Evolutionary conservation across 2,797 vertebrate genomes (phyloP).

Genomic region (Macroramphosus scolopax): DNA sequence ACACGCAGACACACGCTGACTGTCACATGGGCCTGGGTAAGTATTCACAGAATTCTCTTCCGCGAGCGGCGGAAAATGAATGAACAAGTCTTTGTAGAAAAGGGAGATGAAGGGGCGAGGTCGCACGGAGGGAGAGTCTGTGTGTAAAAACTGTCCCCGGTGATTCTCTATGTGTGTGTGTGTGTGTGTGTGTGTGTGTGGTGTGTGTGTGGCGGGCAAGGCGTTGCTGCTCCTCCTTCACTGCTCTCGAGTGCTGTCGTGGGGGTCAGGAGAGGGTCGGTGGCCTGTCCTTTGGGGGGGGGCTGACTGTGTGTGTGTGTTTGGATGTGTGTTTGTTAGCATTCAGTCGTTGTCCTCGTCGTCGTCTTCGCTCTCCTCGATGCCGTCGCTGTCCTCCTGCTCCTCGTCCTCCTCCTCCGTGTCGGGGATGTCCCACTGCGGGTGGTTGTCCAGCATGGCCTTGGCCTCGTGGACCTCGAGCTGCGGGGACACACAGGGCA

Average conservation of each 20-base stretch:
- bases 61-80: constrained; percentile 41
- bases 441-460: constrained; percentile 96
- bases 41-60: constrained; percentile 68
- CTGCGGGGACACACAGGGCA: constrained; percentile 62
- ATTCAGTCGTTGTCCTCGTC: constrained; percentile 91
- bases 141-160: constrained; percentile 54
- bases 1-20: no score
- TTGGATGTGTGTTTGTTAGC: background rate
- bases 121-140: constrained; percentile 31
- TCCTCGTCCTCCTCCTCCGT: constrained; percentile 97
- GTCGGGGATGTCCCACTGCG: constrained; percentile 95
- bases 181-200: no score
- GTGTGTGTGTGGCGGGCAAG: constrained; percentile 13
- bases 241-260: constrained; percentile 31
- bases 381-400: constrained; percentile 98
- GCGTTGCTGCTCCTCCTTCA: constrained; percentile 31
- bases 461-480: constrained; percentile 98
- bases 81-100: constrained; percentile 67
- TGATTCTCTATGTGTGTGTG: constrained; percentile 25
- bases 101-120: constrained; percentile 30
- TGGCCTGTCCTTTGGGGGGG: constrained; percentile 25
- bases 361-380: constrained; percentile 97
- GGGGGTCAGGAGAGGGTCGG: constrained; percentile 43
- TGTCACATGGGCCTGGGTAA: constrained; percentile 50
- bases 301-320: constrained; percentile 4